Conservation (phyloP, 2,888 invertebrate species). For the Stenurella melanura region DNA sequence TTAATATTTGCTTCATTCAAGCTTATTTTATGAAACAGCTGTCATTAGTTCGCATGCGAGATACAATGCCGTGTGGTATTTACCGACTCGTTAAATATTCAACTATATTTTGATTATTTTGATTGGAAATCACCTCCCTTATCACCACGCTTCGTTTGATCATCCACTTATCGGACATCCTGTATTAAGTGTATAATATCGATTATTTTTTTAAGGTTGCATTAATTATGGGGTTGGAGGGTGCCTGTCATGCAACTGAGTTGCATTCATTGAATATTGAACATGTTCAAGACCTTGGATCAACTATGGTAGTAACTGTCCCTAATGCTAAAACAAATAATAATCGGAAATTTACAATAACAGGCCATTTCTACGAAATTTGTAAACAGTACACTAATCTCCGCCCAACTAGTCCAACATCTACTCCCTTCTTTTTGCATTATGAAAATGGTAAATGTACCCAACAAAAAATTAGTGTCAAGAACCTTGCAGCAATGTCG, state of each 20-base stretch:
- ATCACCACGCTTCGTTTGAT: too few relatives aligned
- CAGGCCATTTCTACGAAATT: slow-evolving; percentile 43
- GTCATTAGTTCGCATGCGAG: too few relatives aligned
- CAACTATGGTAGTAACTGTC: slow-evolving; percentile 46
- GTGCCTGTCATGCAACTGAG: slow-evolving; percentile 46
- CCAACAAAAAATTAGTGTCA: slow-evolving; percentile 45
- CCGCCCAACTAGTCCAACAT: slow-evolving; percentile 36
- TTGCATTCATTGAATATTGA: slow-evolving; percentile 47
- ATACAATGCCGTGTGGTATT: too few relatives aligned
- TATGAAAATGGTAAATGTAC: slow-evolving; percentile 51
- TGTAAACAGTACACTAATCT: slow-evolving; percentile 46
- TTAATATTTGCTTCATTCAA: too few relatives aligned
- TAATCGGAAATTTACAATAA: slow-evolving; percentile 47
- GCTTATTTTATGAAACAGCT: too few relatives aligned
- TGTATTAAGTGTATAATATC: too few relatives aligned
- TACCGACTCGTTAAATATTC: too few relatives aligned
- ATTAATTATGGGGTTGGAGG: slow-evolving; percentile 47
- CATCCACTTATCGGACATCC: too few relatives aligned
- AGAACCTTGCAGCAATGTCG: slow-evolving; percentile 48
- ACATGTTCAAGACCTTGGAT: slow-evolving; percentile 49
- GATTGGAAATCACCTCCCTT: too few relatives aligned
- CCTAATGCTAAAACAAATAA: slow-evolving; percentile 44
- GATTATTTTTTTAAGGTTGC: slow-evolving; percentile 45
- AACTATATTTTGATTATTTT: too few relatives aligned
- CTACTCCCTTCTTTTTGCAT: slow-evolving; percentile 44